Percentiles rank a stretch among this genome's conserved stretches.
Conservation (phyloP, 2,888 invertebrate genomes). For the Folsomia manolachei region DNA sequence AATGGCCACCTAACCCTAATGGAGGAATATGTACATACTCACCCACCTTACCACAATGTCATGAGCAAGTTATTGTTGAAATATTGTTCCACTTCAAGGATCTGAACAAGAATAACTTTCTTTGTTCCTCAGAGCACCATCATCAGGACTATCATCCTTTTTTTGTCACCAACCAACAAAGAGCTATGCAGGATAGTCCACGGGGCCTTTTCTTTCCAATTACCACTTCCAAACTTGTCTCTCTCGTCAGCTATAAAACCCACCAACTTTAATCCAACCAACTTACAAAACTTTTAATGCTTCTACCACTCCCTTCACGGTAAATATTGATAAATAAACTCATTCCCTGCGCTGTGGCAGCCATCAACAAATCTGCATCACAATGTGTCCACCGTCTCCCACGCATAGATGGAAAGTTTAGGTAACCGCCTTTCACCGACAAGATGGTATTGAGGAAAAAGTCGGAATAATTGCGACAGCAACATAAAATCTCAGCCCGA, state of each 20-base stretch:
- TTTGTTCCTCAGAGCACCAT: slow-evolving; percentile 11
- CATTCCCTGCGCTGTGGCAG: too few relatives aligned
- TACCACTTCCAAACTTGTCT: slow-evolving; percentile 15
- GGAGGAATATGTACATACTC: not conserved
- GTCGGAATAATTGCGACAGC: too few relatives aligned
- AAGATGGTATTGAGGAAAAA: too few relatives aligned
- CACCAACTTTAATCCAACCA: slow-evolving; percentile 12
- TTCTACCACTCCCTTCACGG: not conserved
- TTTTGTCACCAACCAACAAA: too few relatives aligned
- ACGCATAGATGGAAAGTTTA: too few relatives aligned
- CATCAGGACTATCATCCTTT: slow-evolving; percentile 12
- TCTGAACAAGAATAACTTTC: slow-evolving; percentile 15
- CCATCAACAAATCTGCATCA: too few relatives aligned
- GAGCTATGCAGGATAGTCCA: not conserved
- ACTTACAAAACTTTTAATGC: not conserved
- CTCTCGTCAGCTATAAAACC: slow-evolving; percentile 11
- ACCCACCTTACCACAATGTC: slow-evolving; percentile 20
- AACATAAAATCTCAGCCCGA: too few relatives aligned
- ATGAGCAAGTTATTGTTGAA: slow-evolving; percentile 38
- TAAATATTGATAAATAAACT: not conserved
- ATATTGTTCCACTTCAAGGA: slow-evolving; percentile 40
- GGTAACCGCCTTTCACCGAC: too few relatives aligned
- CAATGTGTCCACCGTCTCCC: not conserved
- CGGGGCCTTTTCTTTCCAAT: slow-evolving; percentile 18
- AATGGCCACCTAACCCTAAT: not conserved